phyloP scores from a whole-genome alignment of 2,888 invertebrate species.

The Himalopsyche anomala region DNA sequence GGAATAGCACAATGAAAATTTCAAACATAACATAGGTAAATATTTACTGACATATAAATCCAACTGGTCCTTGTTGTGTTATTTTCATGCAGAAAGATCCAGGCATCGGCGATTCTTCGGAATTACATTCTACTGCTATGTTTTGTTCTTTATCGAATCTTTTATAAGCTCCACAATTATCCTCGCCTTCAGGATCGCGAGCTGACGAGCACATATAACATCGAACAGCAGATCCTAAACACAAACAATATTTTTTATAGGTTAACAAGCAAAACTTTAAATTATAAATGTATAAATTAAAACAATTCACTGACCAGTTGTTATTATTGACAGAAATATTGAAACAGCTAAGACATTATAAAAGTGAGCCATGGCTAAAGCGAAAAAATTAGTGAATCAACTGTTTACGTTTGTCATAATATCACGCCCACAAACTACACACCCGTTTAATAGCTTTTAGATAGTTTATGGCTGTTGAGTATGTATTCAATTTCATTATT shows the following conservation, averaged over 20 bases:
- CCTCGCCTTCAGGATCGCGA: constrained; percentile 86
- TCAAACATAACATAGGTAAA: background rate
- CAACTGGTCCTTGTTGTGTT: constrained; percentile 94
- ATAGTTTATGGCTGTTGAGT: too few relatives aligned
- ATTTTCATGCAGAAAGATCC: constrained; percentile 98
- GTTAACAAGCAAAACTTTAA: constrained; percentile 39
- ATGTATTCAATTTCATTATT: too few relatives aligned
- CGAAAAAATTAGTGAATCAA: background rate
- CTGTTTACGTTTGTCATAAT: constrained; percentile 23
- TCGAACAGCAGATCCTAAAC: constrained; percentile 83
- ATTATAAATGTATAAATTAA: background rate
- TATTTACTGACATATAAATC: constrained; percentile 92
- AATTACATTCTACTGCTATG: constrained; percentile 94
- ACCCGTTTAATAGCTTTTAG: background rate
- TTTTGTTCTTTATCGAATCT: constrained; percentile 90
- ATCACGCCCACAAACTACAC: constrained; percentile 16
- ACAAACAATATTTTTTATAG: constrained; percentile 52
- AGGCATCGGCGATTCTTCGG: constrained; percentile 94
- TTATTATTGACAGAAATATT: background rate
- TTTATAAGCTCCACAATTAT: constrained; percentile 93
- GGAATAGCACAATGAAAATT: too few relatives aligned
- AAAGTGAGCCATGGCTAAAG: background rate
- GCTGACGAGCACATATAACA: constrained; percentile 96
- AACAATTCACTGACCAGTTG: constrained; percentile 9
- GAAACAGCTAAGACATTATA: background rate